These are phyloP conservation scores for Gastrophryne carolinensis DNA, from an alignment of 2,797 vertebrate genomes.

Conservation along the genomic window DNA sequence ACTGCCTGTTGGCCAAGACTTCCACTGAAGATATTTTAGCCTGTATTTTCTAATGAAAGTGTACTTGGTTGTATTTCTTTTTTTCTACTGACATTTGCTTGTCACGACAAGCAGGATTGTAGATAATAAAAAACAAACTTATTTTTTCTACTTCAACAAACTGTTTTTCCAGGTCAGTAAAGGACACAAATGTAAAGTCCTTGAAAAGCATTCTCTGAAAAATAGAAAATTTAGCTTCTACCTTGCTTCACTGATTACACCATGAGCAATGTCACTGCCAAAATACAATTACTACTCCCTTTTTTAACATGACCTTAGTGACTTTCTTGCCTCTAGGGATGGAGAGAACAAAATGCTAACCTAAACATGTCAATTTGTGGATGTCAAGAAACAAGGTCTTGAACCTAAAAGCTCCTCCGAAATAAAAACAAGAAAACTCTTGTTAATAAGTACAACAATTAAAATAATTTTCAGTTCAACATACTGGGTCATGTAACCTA, in stretches of 20 bases:
- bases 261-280: constrained; percentile 17
- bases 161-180: neutral
- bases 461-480: no score
- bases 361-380: neutral
- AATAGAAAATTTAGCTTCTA: constrained; percentile 10
- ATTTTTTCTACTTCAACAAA: neutral
- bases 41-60: no score
- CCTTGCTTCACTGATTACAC: constrained; percentile 14
- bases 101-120: neutral
- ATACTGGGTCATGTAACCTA: no score
- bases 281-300: neutral
- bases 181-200: neutral
- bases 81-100: neutral
- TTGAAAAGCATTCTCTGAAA: neutral
- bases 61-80: neutral
- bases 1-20: no score
- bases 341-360: neutral
- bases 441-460: no score
- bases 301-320: neutral
- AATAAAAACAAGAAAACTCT: no score
- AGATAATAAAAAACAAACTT: constrained; percentile 8
- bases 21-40: no score
- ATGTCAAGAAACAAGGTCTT: neutral
- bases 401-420: no score
- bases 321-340: constrained; percentile 22